Percentiles rank a stretch among this genome's conserved stretches.
These are phyloP conservation scores for Limenitis arthemis DNA, from an alignment of 2,888 invertebrate genomes.

Conservation along the genomic window DNA sequence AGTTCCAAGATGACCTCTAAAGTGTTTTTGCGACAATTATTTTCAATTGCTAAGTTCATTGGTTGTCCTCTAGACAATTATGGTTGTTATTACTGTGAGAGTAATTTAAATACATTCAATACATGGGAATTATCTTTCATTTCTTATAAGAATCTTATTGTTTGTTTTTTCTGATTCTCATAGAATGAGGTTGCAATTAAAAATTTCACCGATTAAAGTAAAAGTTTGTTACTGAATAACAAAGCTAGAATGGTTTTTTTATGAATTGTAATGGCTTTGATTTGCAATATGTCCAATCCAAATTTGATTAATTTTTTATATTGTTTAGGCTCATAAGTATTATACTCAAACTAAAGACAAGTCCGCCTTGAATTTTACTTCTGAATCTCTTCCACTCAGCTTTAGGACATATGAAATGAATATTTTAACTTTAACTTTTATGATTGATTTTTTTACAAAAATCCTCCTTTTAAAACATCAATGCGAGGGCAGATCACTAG, in stretches of 20 bases:
- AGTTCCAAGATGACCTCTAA: constrained; percentile 34
- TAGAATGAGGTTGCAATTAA: constrained; percentile 2
- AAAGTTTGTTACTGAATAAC: neutral
- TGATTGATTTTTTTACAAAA: too few relatives aligned
- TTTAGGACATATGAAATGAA: too few relatives aligned
- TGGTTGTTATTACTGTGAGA: constrained; percentile 20
- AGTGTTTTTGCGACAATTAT: constrained; percentile 48
- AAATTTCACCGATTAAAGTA: neutral
- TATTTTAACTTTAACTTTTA: too few relatives aligned
- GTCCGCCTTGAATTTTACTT: too few relatives aligned
- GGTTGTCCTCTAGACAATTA: constrained; percentile 42
- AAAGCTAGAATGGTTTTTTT: neutral
- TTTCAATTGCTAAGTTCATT: constrained; percentile 48
- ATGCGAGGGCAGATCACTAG: too few relatives aligned
- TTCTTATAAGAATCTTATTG: constrained; percentile 25
- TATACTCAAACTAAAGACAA: too few relatives aligned
- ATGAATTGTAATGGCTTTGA: neutral
- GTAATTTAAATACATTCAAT: constrained; percentile 14
- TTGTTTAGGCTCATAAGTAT: too few relatives aligned
- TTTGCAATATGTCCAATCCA: too few relatives aligned
- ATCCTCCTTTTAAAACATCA: too few relatives aligned
- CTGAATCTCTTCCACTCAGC: too few relatives aligned
- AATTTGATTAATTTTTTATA: too few relatives aligned
- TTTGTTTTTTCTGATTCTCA: constrained; percentile 9
- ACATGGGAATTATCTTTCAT: constrained; percentile 9